Base-by-base conservation (phyloP, 1,140 invertebrate genomes). In the Zaprionus ghesquierei region DNA sequence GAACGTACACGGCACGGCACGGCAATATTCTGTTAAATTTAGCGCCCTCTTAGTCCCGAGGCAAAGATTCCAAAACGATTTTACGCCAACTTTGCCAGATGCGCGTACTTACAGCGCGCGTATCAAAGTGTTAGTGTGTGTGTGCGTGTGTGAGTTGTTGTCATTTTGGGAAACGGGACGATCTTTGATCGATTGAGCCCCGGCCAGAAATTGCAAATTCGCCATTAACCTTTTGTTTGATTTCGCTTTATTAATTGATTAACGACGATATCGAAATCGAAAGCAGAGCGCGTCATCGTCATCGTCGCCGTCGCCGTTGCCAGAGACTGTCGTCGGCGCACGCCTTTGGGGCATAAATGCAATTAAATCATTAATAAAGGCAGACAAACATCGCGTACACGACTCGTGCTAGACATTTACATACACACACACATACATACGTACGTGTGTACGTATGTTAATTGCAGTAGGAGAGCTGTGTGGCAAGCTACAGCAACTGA, bases 241-340 rank as follows among this genome's bases (percentile, higher is more conserved):
- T 77, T 84, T 71, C 20, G 77, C n/a, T 89, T 87, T 84, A 89
- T 89, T 89, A 89, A 80, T 89, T 89, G 89, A 89, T 89, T 89
- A 89, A 89, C 84, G 84, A 84, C 84, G 77, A 81, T 82, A 86
- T 79, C 72, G 77, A 81, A 89, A 86, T 79, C 72, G 61, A 56
- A 69, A 70, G 68, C 68, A 53, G 44, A 66, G 23, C 53, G 54
- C 71, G 70, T 68, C 69, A 66, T 79, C 59, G 71, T 35, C 22
- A 27, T 12, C 27, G 29, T 31, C 29, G 51, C 10, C 5, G 35
- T 5, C n/a, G n/a, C n/a, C n/a, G n/a, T n/a, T n/a, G n/a, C n/a
- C n/a, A n/a, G n/a, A n/a, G 62, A 77, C 75, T 82, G 81, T 87
- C 75, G 76, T 79, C 80, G 75, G 79, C 82, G 79, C 81, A 72